These are phyloP conservation scores for Elachura formosa DNA, from an alignment of 2,113 vertebrate species.

Conservation along the genomic window DNA sequence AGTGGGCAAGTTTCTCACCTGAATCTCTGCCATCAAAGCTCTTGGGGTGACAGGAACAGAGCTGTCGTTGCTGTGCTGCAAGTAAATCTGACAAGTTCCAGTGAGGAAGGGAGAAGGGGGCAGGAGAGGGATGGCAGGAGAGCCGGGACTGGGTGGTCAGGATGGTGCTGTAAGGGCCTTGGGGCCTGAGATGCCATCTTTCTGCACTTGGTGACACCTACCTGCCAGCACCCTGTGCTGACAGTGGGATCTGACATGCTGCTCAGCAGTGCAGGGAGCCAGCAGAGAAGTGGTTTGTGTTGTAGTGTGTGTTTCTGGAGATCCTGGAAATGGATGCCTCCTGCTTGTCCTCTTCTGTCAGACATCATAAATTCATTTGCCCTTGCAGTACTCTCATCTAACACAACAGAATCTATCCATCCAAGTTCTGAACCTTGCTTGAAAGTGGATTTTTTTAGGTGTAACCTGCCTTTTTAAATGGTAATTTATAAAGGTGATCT, in stretches of 20 bases:
- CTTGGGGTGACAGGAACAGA: background rate
- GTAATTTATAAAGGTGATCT: background rate
- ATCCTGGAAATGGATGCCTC: background rate
- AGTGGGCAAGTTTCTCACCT: background rate
- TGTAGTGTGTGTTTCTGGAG: background rate
- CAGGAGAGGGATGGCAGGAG: background rate
- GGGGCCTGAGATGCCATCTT: background rate
- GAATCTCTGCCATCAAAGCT: rapidly evolving
- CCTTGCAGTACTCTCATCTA: background rate
- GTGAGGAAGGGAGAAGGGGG: background rate
- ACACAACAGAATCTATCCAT: background rate
- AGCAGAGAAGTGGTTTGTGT: background rate
- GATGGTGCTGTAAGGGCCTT: background rate
- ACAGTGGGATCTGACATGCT: background rate
- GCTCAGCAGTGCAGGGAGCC: background rate
- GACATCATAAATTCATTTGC: background rate
- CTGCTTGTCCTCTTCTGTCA: background rate
- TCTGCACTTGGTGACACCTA: background rate
- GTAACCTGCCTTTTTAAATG: background rate
- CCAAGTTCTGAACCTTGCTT: background rate
- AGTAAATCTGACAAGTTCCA: background rate
- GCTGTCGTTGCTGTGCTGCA: background rate
- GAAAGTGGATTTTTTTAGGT: background rate
- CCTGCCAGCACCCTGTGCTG: background rate
- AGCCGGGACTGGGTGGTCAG: background rate